A percentile compares a stretch with the other conserved stretches of the same genome.
Conservation (phyloP, 1,140 invertebrate genomes). For the Pseudobourletiella spinata region DNA sequence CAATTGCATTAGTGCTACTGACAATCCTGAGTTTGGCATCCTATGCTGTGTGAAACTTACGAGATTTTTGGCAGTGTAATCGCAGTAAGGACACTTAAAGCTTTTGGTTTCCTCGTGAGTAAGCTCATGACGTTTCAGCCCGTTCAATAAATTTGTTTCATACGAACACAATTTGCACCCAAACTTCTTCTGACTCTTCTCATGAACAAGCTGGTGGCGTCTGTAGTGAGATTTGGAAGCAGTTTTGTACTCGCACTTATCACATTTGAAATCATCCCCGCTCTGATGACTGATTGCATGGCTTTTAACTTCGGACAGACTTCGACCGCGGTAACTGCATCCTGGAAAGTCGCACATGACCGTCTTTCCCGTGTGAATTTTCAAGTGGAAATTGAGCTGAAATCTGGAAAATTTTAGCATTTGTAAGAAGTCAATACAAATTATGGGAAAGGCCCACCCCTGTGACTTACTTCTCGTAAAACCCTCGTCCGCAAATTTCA, state of each 20-base stretch:
- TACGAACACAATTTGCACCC: constrained; percentile 2
- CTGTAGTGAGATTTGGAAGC: not conserved
- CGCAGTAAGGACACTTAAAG: constrained; percentile 13
- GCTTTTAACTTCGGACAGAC: constrained; percentile 7
- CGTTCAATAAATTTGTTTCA: not conserved
- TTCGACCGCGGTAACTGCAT: constrained; percentile 10
- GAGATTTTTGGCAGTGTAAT: constrained; percentile 9
- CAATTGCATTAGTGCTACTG: not conserved
- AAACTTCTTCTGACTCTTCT: not conserved
- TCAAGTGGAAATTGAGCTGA: constrained; percentile 10
- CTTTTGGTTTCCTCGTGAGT: not conserved
- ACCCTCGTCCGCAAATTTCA: not conserved
- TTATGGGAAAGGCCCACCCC: not conserved
- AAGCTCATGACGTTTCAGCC: constrained; percentile 15
- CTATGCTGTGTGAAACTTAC: not conserved
- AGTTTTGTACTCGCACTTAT: not conserved
- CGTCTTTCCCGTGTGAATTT: constrained; percentile 13
- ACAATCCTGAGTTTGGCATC: not conserved
- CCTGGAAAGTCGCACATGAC: constrained; percentile 4
- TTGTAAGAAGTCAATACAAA: not conserved
- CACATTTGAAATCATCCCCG: not conserved
- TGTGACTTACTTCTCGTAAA: constrained; percentile 12
- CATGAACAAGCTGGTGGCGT: constrained; percentile 4
- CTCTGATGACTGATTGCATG: constrained; percentile 4
- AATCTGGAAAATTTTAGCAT: not conserved